phyloP scores from a whole-genome alignment of 2,113 vertebrate species.

The Spilogale gracilis region DNA sequence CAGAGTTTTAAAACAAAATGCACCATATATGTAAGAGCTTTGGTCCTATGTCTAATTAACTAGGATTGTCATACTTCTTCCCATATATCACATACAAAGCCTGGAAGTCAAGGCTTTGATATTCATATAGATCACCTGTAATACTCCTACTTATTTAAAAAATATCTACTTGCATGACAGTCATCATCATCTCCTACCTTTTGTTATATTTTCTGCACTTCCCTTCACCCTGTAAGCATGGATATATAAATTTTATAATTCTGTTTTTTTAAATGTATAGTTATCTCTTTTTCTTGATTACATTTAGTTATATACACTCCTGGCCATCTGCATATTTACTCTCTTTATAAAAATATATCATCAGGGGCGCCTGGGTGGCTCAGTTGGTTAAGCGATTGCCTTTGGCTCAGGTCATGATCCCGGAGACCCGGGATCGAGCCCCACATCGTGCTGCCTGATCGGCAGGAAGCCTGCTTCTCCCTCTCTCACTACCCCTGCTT shows the following conservation, averaged over 20 bases:
- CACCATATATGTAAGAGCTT: slow-evolving; percentile 91
- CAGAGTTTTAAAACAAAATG: slow-evolving; percentile 90
- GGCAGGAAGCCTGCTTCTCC: too few relatives aligned
- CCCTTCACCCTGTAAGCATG: slow-evolving; percentile 84
- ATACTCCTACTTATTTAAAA: slow-evolving; percentile 84
- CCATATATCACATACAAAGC: slow-evolving; percentile 86
- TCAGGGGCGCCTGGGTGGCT: too few relatives aligned
- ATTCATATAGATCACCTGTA: slow-evolving; percentile 90
- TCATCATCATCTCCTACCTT: slow-evolving; percentile 82
- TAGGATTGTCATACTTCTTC: slow-evolving; percentile 86
- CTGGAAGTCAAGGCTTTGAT: slow-evolving; percentile 85
- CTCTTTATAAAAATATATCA: slow-evolving; percentile 87
- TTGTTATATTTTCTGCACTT: slow-evolving; percentile 85
- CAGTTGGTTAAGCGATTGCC: too few relatives aligned
- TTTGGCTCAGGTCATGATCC: too few relatives aligned
- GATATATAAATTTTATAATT: slow-evolving; percentile 85
- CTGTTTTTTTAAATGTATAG: slow-evolving; percentile 82
- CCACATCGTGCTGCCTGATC: too few relatives aligned
- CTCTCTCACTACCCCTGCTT: too few relatives aligned
- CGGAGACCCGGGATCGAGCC: too few relatives aligned
- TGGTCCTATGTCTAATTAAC: slow-evolving; percentile 85
- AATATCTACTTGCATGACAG: slow-evolving; percentile 89
- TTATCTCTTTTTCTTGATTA: slow-evolving; percentile 85
- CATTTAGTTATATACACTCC: slow-evolving; percentile 85
- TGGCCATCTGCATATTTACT: slow-evolving; percentile 85